A percentile compares a stretch with the other conserved stretches of the same genome.
These are phyloP conservation scores for Parnassius orleans DNA, from an alignment of 2,888 invertebrate genomes.

Conservation along the genomic window DNA sequence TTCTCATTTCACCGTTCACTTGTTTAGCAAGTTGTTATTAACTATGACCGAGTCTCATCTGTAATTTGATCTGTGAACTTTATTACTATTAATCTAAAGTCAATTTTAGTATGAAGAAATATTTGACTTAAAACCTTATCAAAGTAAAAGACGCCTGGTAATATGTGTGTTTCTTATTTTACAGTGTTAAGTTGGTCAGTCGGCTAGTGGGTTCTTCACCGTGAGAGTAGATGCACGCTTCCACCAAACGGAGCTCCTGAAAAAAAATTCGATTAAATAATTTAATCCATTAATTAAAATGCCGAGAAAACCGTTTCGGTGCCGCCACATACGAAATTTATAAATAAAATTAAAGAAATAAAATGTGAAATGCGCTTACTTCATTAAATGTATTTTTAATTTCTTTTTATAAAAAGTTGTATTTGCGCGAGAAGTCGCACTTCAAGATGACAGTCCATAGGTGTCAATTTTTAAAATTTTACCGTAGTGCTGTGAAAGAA, in stretches of 20 bases:
- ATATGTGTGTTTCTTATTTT: conserved; percentile 80
- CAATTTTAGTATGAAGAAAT: conserved; percentile 2
- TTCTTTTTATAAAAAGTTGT: conserved; percentile 33
- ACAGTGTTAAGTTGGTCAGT: conserved; percentile 78
- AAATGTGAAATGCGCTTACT: conserved; percentile 46
- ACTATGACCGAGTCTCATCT: conserved; percentile 54
- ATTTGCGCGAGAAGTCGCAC: conserved; percentile 54
- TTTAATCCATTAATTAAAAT: conserved; percentile 46
- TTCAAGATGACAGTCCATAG: conserved; percentile 71
- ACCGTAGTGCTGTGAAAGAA: conserved; percentile 67
- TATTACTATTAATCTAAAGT: conserved; percentile 12
- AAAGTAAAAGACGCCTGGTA: conserved; percentile 45
- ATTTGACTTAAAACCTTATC: conserved; percentile 42
- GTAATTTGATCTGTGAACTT: conserved; percentile 20
- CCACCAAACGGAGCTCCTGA: conserved; percentile 18
- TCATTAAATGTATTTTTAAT: conserved; percentile 31
- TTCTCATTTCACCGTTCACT: conserved; percentile 81
- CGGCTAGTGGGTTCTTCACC: conserved; percentile 72
- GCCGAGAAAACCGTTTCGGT: conserved; percentile 57
- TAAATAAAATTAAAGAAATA: conserved; percentile 34
- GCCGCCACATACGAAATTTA: conserved; percentile 32
- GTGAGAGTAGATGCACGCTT: conserved; percentile 57
- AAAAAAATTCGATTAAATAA: conserved; percentile 18
- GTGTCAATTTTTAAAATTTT: conserved; percentile 59
- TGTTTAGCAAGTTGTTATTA: conserved; percentile 68